Evolutionary conservation across 1,140 invertebrate species (phyloP), one percentile per base, ranked within the genome.

Genomic region (Zaprionus ornatus): DNA sequence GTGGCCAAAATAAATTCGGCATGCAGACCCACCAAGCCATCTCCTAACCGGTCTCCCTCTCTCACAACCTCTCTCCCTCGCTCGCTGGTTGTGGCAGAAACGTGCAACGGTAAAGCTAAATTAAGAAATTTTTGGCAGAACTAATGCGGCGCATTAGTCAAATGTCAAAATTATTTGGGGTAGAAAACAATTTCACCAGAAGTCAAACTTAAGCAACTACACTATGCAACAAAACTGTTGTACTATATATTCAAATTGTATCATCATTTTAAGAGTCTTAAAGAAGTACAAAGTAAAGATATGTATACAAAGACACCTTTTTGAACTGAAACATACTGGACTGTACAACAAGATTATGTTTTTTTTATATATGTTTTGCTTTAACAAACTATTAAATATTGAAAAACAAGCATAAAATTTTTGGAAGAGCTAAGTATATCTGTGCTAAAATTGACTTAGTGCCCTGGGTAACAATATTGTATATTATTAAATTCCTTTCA

Each of bases 111-210:
- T 81, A 71, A 80, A 67, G 77, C 75, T 87, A 88, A 88, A 84
- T 87, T 79, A 84, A 80, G 84, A 88, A 84, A 87, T 88, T 88
- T 87, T 80, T 84, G 84, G 77, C 81, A 78, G 85, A 87, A 87
- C 84, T 87, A 87, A 87, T 87, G 85, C 65, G 55, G 56, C 52
- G 80, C 80, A 87, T 87, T 87, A 84, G 84, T 88, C 85, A 87
- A 87, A 88, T 88, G 80, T 87, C 84, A 81, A 81, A 88, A 84
- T 83, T 74, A 75, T 80, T 83, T 79, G 83, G 73, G 66, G 72
- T 77, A 37, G 55, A 73, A 84, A 84, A 73, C 61, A 73, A 77
- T 80, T 83, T 84, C 23, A 48, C 19, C 60, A 65, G 40, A 73
- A 87, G 48, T 73, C 29, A 6, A 75, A 70, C 52, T 73, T 27